Percentiles rank a stretch among this genome's conserved stretches.
phyloP scores from a whole-genome alignment of 1,140 invertebrate species.

The Drosophila eugracilis region DNA sequence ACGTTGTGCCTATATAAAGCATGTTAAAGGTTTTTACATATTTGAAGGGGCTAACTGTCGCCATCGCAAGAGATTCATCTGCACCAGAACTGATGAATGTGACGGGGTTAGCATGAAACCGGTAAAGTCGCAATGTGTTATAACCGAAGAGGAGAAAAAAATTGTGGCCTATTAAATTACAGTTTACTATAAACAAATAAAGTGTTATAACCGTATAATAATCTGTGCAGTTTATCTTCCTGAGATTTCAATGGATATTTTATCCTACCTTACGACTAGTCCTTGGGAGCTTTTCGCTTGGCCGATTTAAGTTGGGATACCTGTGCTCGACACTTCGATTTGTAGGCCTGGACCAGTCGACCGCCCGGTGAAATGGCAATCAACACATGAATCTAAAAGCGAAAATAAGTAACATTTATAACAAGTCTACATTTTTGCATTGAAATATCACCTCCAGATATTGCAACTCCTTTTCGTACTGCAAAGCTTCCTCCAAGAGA shows the following conservation, averaged over 20 bases:
- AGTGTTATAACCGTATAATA: background rate
- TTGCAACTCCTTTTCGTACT: constrained; percentile 63
- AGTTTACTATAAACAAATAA: background rate
- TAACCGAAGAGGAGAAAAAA: background rate
- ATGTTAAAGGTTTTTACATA: background rate
- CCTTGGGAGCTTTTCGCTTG: constrained; percentile 3
- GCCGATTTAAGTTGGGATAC: constrained; percentile 47
- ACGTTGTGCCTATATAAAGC: constrained; percentile 26
- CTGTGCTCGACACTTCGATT: constrained; percentile 67
- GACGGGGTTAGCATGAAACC: constrained; percentile 7
- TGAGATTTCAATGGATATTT: background rate
- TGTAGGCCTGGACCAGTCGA: constrained; percentile 75
- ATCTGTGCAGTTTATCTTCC: background rate
- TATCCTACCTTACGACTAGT: background rate
- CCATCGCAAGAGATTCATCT: constrained; percentile 7
- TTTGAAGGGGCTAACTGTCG: constrained; percentile 9
- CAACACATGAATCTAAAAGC: constrained; percentile 65
- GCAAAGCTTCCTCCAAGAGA: constrained; percentile 62
- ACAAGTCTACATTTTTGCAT: background rate
- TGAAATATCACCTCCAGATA: constrained; percentile 64
- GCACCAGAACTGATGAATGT: constrained; percentile 10
- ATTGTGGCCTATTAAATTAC: background rate
- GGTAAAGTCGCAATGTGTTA: background rate
- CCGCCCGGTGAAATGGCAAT: constrained; percentile 79
- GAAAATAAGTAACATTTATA: background rate